Base-by-base conservation (phyloP, 2,113 vertebrate species). In the Hirundichthys speculiger region DNA sequence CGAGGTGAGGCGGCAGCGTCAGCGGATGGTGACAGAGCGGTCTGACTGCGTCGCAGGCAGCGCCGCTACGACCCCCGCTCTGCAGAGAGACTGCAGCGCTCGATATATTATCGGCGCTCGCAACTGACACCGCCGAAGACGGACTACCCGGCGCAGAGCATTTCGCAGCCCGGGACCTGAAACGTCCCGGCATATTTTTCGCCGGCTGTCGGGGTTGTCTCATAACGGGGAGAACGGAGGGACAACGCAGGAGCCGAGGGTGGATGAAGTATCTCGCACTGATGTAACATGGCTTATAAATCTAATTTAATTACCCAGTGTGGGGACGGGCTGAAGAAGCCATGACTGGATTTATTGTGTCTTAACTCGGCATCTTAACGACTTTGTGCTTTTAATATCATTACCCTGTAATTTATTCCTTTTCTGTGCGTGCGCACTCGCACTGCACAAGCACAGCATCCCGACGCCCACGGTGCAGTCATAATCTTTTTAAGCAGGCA, bases 311-410 rank as follows among this genome's bases (percentile, higher is more conserved):
- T 98, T 98, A 97, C 95, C 96, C 94, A 93, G 94, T 92, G 95
- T 94, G 94, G 94, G 96, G 96, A 97, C 95, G 94, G 95, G 93
- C 95, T 91, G 94, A 94, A 93, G 94, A 93, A 95, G 94, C 94
- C 94, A 93, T 86, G 92, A 94, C 94, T 95, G 95, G 96, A 98
- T 98, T 96, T 96, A 97, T 95, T 93, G 95, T 94, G 94, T 96
- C 91, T 96, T 96, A 92, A 96, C 95, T 96, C 95, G 95, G 95
- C 95, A 95, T 96, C 95, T 97, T 97, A 98, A 98, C 95, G 96
- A 98, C 95, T 96, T 90, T 95, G 96, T 95, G 96, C 95, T 97
- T 98, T 98, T 97, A 98, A 97, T 98, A 98, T 97, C 96, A 97
- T 96, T 96, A 95, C 95, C 86, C 93, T 94, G 93, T 96, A 96